Percentiles rank a stretch among this genome's conserved stretches.
Conservation (phyloP, 1,140 invertebrate genomes). For the Stenopsyche tienmushanensis region DNA sequence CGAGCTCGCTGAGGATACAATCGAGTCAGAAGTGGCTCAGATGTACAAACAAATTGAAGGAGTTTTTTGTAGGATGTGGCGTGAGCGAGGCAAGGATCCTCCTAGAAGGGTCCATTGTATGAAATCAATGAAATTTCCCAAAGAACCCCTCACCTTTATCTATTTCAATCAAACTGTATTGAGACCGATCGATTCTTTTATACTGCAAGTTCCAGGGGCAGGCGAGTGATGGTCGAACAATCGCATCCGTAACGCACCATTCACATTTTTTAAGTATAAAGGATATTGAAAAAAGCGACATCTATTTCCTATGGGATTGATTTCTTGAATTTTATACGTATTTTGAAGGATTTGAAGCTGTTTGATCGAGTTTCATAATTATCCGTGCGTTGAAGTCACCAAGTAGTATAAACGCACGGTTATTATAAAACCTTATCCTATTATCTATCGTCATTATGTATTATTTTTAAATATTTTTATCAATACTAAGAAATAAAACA, state of each 20-base stretch:
- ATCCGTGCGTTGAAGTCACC: too few relatives aligned
- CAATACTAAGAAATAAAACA: too few relatives aligned
- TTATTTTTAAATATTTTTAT: too few relatives aligned
- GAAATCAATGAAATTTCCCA: conserved; percentile 38
- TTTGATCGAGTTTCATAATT: too few relatives aligned
- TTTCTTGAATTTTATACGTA: too few relatives aligned
- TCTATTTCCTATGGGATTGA: too few relatives aligned
- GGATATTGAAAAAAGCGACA: too few relatives aligned
- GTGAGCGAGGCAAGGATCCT: conserved; percentile 15
- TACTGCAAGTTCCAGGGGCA: conserved; percentile 3
- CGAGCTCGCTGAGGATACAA: conserved; percentile 18
- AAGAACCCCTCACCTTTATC: conserved; percentile 31
- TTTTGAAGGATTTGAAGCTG: too few relatives aligned
- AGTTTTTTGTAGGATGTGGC: conserved; percentile 1
- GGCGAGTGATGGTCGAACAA: conserved; percentile 12
- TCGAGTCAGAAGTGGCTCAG: conserved; percentile 25
- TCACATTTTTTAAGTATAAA: conserved; percentile 19
- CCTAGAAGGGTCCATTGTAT: conserved; percentile 21
- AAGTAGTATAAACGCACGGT: too few relatives aligned
- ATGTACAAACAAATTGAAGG: conserved; percentile 22
- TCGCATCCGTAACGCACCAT: conserved; percentile 24
- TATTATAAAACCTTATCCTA: too few relatives aligned
- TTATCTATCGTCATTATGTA: too few relatives aligned
- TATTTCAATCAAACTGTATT: conserved; percentile 38
- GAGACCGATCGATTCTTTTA: conserved; percentile 36